A percentile compares a stretch with the other conserved stretches of the same genome.
These are phyloP conservation scores for Fragum whitleyi DNA, from an alignment of 2,888 invertebrate species.

Conservation along the genomic window DNA sequence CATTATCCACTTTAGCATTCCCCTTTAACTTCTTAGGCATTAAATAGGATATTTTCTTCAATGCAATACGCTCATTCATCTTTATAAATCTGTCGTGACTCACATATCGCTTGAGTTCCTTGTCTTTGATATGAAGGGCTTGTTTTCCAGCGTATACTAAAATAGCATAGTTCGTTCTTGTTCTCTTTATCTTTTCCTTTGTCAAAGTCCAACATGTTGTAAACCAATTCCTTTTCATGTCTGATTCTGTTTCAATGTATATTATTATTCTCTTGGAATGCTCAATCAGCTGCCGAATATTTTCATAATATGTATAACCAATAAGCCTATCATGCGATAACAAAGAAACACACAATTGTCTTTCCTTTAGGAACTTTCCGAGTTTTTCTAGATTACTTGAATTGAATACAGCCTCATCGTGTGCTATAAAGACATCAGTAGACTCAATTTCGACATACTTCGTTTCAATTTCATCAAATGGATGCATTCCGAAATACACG, in stretches of 20 bases:
- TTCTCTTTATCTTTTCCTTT: conserved; percentile 67
- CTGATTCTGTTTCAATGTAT: conserved; percentile 59
- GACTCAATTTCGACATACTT: conserved; percentile 52
- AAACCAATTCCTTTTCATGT: conserved; percentile 52
- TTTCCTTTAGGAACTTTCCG: conserved; percentile 55
- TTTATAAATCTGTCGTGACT: conserved; percentile 63
- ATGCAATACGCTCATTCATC: conserved; percentile 52
- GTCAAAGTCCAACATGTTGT: conserved; percentile 67
- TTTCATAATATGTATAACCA: conserved; percentile 69
- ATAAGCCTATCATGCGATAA: conserved; percentile 67
- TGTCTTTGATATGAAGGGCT: conserved; percentile 55
- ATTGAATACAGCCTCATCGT: conserved; percentile 64
- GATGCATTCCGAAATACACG: conserved; percentile 70
- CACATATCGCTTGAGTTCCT: conserved; percentile 62
- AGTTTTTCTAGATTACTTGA: conserved; percentile 46
- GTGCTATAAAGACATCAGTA: conserved; percentile 65
- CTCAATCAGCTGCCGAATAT: conserved; percentile 64
- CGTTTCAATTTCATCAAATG: conserved; percentile 65
- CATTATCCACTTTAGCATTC: not conserved
- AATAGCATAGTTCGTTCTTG: conserved; percentile 65
- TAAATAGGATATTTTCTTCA: conserved; percentile 65
- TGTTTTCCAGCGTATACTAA: conserved; percentile 56
- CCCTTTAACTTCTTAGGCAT: conserved; percentile 48
- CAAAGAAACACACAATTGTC: conserved; percentile 58
- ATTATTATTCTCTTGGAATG: conserved; percentile 68